Conservation (phyloP, 2,113 vertebrate genomes). For the Eurypyga helias region DNA sequence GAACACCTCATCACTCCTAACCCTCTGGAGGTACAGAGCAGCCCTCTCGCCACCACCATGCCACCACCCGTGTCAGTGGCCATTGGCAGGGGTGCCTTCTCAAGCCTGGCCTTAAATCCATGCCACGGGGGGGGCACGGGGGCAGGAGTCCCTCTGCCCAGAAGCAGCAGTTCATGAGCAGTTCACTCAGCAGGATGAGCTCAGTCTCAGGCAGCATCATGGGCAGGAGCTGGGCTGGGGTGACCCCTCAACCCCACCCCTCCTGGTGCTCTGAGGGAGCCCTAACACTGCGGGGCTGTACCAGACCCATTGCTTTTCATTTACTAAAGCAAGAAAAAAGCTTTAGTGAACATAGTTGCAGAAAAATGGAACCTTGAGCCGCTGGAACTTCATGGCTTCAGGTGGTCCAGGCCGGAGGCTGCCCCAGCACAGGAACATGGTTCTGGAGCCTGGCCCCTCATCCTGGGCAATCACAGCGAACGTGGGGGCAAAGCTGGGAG, state of each 20-base stretch:
- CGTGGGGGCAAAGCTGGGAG: background rate
- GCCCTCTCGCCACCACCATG: background rate
- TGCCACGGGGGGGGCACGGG: background rate
- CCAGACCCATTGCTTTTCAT: background rate
- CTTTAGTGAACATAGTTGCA: background rate
- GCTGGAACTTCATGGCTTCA: background rate
- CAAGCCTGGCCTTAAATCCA: background rate
- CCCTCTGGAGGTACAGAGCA: background rate
- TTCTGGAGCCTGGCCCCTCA: background rate
- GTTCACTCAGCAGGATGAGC: background rate
- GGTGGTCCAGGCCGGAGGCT: background rate
- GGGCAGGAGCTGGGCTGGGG: background rate
- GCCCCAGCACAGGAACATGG: accelerated
- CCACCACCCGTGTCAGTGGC: accelerated
- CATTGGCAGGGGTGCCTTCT: background rate
- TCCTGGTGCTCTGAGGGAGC: accelerated
- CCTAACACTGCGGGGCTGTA: background rate
- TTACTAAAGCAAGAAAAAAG: background rate
- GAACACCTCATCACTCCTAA: background rate
- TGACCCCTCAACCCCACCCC: background rate
- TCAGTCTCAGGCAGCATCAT: background rate
- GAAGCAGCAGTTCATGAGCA: accelerated
- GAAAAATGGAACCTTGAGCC: background rate
- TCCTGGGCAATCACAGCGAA: background rate
- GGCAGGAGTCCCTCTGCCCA: background rate